These are phyloP conservation scores for Taurulus bubalis DNA, from an alignment of 2,113 vertebrate species.

Conservation along the genomic window DNA sequence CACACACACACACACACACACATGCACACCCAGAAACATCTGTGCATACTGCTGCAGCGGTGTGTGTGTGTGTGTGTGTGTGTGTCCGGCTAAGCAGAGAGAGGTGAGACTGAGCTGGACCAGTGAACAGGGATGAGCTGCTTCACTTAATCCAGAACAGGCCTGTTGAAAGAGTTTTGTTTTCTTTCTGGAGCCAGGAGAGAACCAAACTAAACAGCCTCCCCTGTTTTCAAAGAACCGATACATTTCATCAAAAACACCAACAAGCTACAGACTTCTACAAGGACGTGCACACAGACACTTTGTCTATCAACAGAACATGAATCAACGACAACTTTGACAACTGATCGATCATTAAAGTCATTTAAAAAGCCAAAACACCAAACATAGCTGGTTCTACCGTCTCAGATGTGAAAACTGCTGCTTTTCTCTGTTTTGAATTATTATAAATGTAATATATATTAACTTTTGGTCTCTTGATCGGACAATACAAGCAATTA, in stretches of 20 bases:
- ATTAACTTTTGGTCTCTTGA: neutral
- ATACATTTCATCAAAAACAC: neutral
- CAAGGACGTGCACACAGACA: neutral
- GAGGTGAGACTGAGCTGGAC: slow-evolving; percentile 37
- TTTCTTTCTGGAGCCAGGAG: slow-evolving; percentile 34
- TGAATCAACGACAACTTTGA: neutral
- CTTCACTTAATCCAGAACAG: slow-evolving; percentile 43
- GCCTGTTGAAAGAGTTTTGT: slow-evolving; percentile 18
- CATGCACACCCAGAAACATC: slow-evolving; percentile 67
- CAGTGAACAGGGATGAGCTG: slow-evolving; percentile 33
- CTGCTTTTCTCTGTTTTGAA: neutral
- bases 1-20: no score
- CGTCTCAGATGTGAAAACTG: neutral
- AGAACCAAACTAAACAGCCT: neutral
- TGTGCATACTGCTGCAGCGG: slow-evolving; percentile 37
- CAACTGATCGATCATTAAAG: neutral
- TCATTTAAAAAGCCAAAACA: neutral
- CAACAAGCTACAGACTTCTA: neutral
- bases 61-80: slow-evolving; percentile 22
- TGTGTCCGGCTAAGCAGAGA: slow-evolving; percentile 25
- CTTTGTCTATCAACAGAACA: neutral
- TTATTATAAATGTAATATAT: neutral
- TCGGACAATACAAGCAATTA: no score
- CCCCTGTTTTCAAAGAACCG: neutral
- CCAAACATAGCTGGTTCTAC: neutral